Percentiles rank a stretch among this genome's conserved stretches.
These are phyloP conservation scores for Pituophis catenifer DNA, from an alignment of 2,113 vertebrate genomes.

Conservation along the genomic window DNA sequence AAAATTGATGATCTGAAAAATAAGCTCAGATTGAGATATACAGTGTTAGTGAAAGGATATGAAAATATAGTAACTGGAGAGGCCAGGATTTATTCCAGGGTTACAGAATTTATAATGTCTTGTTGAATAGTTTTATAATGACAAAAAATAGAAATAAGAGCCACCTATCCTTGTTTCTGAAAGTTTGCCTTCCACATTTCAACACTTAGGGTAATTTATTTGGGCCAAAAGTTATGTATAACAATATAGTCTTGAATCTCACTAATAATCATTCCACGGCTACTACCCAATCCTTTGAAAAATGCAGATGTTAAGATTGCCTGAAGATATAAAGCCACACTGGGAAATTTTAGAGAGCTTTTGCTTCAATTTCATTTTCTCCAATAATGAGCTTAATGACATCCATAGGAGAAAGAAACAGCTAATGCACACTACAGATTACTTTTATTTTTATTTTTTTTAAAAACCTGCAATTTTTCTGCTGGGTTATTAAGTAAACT, in stretches of 20 bases:
- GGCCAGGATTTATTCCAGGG: background rate
- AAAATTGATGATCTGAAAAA: constrained; percentile 47
- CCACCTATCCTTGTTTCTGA: constrained; percentile 39
- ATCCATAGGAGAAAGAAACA: background rate
- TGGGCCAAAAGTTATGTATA: background rate
- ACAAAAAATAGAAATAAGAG: constrained; percentile 29
- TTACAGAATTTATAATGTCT: constrained; percentile 18
- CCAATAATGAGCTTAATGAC: background rate
- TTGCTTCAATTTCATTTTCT: constrained; percentile 8
- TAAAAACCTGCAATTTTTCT: background rate
- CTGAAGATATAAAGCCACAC: constrained; percentile 23
- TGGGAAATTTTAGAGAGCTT: constrained; percentile 31
- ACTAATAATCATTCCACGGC: background rate
- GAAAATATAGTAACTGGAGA: constrained; percentile 21
- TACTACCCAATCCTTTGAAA: background rate
- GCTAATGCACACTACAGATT: background rate
- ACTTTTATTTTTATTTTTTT: background rate
- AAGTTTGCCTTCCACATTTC: constrained; percentile 41
- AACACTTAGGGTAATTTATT: constrained; percentile 26
- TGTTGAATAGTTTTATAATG: background rate
- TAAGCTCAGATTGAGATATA: constrained; percentile 27
- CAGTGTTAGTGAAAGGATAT: constrained; percentile 3
- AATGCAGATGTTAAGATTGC: constrained; percentile 43
- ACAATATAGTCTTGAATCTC: background rate
- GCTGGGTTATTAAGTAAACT: background rate